Base-by-base conservation (phyloP, 2,797 vertebrate species). In the Pangasius larnaudii region DNA sequence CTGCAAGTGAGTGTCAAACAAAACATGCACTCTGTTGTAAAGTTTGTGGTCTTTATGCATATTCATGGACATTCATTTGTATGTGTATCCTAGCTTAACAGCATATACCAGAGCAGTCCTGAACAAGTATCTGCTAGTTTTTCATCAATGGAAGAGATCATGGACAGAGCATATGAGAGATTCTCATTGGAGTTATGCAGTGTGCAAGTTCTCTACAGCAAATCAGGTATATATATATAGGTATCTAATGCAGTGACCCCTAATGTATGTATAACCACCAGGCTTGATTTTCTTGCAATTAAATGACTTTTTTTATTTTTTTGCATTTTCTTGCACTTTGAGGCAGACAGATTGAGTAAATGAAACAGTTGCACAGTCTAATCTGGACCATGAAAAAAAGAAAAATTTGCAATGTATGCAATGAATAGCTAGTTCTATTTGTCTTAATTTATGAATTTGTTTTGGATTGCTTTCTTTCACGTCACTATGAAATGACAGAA, bases 151-250 rank as follows among this genome's bases (percentile, higher is more conserved):
- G 98, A 99, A 91, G 98, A 99, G 91, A 97, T 99, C 88, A 98
- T 99, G 97, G 97, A 99, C 90, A 96, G 98, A 89, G 98, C 98
- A n/a, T 99, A 99, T 80, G 98, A 99, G 90, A 97, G 95, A 85
- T 99, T 97, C 92, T 95, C 95, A 30, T 93, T 99, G 85, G 95
- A 97, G 93, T 97, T 99, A 61, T 96, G 97, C 89, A 97, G 95
- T 36, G 97, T 99, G 3, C 98, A 99, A 58, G 94, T 99, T 75
- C 96, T 99, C 6, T 98, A 98, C 94, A 96, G 96, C 95, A 97
- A 96, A 93, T 94, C 97, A 95, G 98, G 98, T 8, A 39, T 99
- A 96, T 22, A 3, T 56, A 10, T 42, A 14, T 78, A 53, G n/a
- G 7, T 78, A 2, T 78, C 39, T 49, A 46, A 74, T 49, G 22